Evolutionary conservation across 2,797 vertebrate species (phyloP).

Genomic region (Limnodromus scolopaceus): DNA sequence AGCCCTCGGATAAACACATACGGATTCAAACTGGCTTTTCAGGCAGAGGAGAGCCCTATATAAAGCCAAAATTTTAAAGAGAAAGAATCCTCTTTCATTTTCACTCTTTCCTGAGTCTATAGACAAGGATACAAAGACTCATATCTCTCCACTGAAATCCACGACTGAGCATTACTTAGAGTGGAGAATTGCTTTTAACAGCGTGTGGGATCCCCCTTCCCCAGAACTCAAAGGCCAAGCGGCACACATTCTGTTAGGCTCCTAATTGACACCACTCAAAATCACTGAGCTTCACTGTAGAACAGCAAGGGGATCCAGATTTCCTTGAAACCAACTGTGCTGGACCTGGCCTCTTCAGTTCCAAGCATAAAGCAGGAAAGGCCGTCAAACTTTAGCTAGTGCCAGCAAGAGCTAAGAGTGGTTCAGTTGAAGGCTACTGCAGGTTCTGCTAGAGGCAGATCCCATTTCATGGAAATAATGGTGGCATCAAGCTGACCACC

Average conservation of each 20-base stretch:
- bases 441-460: neutral
- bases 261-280: neutral
- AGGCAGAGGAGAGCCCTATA: neutral
- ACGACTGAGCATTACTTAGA: neutral
- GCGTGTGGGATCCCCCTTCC: neutral
- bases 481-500: neutral
- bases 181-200: neutral
- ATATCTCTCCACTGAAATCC: neutral
- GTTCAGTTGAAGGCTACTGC: neutral
- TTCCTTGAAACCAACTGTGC: neutral
- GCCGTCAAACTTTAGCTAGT: neutral
- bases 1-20: fast-evolving
- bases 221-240: neutral
- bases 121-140: neutral
- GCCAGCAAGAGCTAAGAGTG: neutral
- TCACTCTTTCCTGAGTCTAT: neutral
- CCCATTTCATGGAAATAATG: neutral
- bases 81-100: neutral
- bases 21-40: neutral
- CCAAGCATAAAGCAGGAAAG: neutral
- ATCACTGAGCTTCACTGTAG: neutral
- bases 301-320: neutral
- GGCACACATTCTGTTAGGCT: neutral
- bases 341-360: neutral
- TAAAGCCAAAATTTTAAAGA: neutral